phyloP scores from a whole-genome alignment of 1,140 invertebrate genomes.

The Adelges cooleyi region DNA sequence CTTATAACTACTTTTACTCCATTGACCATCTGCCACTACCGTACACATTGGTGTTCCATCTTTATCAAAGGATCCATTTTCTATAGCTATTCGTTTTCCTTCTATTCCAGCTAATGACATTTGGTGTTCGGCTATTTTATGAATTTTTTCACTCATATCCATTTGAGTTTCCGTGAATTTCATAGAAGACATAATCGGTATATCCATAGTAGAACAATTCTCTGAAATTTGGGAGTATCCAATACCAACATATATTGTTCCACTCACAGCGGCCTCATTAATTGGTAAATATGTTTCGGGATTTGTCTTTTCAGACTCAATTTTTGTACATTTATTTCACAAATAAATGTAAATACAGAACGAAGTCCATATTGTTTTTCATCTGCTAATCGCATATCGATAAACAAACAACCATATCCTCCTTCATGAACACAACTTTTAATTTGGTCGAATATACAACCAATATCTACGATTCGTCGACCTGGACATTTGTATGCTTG shows the following conservation, averaged over 20 bases:
- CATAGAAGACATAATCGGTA: not conserved
- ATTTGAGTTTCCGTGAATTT: not conserved
- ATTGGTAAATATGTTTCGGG: not conserved
- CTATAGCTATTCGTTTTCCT: conserved; percentile 31
- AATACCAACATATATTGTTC: not conserved
- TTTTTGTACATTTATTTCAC: not conserved
- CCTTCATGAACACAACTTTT: no score
- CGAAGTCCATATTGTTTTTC: no score
- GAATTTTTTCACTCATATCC: not conserved
- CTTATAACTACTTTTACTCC: conserved; percentile 35
- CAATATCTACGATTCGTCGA: not conserved
- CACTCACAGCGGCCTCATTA: not conserved
- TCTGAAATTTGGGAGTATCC: no score
- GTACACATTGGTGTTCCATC: conserved; percentile 34
- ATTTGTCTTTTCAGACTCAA: no score
- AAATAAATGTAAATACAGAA: not conserved
- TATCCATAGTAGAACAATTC: not conserved
- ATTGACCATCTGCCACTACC: conserved; percentile 35
- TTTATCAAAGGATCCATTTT: conserved; percentile 27
- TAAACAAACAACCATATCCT: not conserved
- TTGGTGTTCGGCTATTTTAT: conserved; percentile 17
- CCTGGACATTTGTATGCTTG: no score
- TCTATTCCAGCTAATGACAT: conserved; percentile 31
- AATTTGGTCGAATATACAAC: not conserved
- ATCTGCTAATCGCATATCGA: not conserved